Evolutionary conservation across 2,888 invertebrate genomes (phyloP).

Genomic region (Drosophila lacicola): DNA sequence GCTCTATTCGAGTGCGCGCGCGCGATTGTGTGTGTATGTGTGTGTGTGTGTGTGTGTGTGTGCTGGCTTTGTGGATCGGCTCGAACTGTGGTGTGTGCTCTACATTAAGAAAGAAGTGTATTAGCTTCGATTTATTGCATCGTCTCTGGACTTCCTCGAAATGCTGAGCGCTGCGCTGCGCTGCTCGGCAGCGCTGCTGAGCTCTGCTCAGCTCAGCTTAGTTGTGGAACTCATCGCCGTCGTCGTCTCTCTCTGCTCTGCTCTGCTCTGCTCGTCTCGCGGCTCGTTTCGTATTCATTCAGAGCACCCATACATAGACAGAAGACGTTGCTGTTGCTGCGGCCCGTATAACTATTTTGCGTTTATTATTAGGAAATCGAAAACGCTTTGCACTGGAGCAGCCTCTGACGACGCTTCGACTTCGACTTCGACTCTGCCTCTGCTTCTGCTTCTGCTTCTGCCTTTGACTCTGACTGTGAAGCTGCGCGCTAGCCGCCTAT

Average conservation of each 20-base stretch:
- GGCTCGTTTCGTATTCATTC: conserved; percentile 75
- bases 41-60: conserved; percentile 25
- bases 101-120: conserved; percentile 80
- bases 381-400: conserved; percentile 63
- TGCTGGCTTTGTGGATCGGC: conserved; percentile 37
- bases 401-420: conserved; percentile 39
- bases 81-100: conserved; percentile 61
- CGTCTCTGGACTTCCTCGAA: conserved; percentile 70
- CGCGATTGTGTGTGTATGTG: background rate
- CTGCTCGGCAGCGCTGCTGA: conserved; percentile 12
- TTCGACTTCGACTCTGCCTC: conserved; percentile 24
- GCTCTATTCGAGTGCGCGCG: conserved; percentile 17
- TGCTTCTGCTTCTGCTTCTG: conserved; percentile 37
- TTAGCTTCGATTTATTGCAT: conserved; percentile 80
- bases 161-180: conserved; percentile 25
- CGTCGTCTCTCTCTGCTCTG: conserved; percentile 21
- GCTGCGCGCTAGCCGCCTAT: conserved; percentile 73
- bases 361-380: conserved; percentile 79
- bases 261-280: conserved; percentile 47
- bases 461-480: conserved; percentile 58
- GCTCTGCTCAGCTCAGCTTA: conserved; percentile 20
- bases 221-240: conserved; percentile 54
- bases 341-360: conserved; percentile 74
- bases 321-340: conserved; percentile 65
- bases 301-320: conserved; percentile 76